Evolutionary conservation across 2,888 invertebrate genomes (phyloP), one percentile per base, ranked within the genome.

Genomic region (Hydropsyche betteni): DNA sequence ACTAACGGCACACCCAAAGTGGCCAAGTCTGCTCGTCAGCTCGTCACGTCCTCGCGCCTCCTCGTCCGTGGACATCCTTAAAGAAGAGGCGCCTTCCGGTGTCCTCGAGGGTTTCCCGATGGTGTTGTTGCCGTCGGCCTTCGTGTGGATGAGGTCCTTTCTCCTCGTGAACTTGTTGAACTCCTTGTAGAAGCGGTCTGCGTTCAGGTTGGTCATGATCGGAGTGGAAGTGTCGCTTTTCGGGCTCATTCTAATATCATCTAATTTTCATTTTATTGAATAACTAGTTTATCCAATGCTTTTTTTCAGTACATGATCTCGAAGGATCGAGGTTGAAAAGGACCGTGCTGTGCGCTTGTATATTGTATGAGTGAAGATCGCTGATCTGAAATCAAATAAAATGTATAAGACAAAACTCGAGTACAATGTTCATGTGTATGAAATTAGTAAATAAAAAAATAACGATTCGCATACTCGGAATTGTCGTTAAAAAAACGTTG

Each of bases 121-220:
- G 51, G 8, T 61, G 5, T 16, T 24, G 24, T 24, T 24, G n/a
- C 6, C 8, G 55, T 55, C 55, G 55, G 12, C 55, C 14, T 36
- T 64, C n/a, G 8, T 36, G 14, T 4, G 24, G 36, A 33, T 10
- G 44, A 44, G 10, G 44, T 64, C 36, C 64, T 64, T 64, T 36
- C 64, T 24, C 36, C 64, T 64, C 36, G 64, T 64, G n/a, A 64
- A 64, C 36, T 64, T 64, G 64, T 64, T 36, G 36, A 64, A 61
- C 33, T 61, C 61, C 16, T 61, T 61, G 33, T 61, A 61, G 33
- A 61, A 61, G 33, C 24, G 16, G 16, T 61, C 61, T 10, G 61
- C 10, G 64, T 64, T 64, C 8, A 36, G 14, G n/a, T 64, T 36
- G 8, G 36, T 64, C 64, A 64, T 64, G 12, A 36, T 64, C 6